phyloP scores from a whole-genome alignment of 2,113 vertebrate genomes.

The Cheirogaleus medius region DNA sequence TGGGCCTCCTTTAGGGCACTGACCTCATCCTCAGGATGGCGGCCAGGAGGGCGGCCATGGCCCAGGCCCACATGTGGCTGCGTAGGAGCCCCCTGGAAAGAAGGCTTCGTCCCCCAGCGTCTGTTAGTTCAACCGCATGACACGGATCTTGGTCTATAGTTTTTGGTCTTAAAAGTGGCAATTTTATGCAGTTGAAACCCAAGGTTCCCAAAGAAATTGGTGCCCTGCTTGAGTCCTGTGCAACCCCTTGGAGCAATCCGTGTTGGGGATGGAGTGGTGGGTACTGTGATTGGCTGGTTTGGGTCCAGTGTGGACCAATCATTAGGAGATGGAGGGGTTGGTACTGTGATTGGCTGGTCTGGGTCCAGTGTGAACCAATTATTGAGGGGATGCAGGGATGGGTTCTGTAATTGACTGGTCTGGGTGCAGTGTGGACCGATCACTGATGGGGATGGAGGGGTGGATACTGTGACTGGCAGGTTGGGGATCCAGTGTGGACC shows the following conservation, averaged over 20 bases:
- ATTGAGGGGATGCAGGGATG: not conserved
- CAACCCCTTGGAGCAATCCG: not conserved
- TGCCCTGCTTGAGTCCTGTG: too few relatives aligned
- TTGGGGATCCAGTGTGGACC: not conserved
- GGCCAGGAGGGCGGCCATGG: not conserved
- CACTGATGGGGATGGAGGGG: not conserved
- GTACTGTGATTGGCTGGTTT: not conserved
- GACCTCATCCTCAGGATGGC: not conserved
- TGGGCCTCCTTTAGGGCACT: fast-evolving
- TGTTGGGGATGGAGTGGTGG: not conserved
- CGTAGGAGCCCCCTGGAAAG: not conserved
- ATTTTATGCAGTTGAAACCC: not conserved
- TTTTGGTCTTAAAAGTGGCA: not conserved
- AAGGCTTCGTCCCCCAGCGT: not conserved
- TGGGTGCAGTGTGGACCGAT: not conserved
- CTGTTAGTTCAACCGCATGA: not conserved
- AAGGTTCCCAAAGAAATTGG: not conserved
- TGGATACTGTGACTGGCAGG: not conserved
- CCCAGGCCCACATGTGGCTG: not conserved
- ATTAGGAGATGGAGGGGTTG: not conserved
- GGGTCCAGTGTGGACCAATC: not conserved
- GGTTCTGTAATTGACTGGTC: not conserved
- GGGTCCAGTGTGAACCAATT: not conserved
- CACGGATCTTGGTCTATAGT: not conserved
- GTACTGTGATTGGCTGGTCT: not conserved